Percentiles rank a stretch among this genome's conserved stretches.
These are phyloP conservation scores for Drosophila percnosoma DNA, from an alignment of 2,888 invertebrate species.

Conservation along the genomic window DNA sequence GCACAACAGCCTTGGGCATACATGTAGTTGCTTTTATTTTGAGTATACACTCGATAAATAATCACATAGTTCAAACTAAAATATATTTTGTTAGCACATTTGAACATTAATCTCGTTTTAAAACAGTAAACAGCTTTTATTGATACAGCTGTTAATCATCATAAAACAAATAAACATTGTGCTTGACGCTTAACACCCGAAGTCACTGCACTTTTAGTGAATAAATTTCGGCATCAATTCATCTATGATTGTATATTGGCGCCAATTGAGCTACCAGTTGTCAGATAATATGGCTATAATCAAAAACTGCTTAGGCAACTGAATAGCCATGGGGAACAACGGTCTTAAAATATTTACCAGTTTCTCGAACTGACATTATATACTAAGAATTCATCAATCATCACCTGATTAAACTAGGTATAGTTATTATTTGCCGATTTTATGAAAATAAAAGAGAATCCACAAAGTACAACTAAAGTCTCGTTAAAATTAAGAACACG, in stretches of 20 bases:
- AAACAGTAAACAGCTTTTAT: conserved; percentile 6
- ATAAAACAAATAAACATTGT: not conserved
- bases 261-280: not conserved
- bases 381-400: not conserved
- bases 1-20: not conserved
- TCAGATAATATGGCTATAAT: not conserved
- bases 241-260: not conserved
- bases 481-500: not conserved
- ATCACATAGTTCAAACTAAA: not conserved
- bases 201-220: not conserved
- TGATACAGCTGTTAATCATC: conserved; percentile 33
- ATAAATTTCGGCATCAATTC: not conserved
- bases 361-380: not conserved
- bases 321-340: not conserved
- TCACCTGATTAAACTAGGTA: not conserved
- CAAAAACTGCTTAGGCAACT: not conserved
- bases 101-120: conserved; percentile 1
- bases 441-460: not conserved
- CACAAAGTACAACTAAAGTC: not conserved
- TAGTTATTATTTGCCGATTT: not conserved
- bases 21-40: not conserved
- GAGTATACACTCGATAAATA: not conserved
- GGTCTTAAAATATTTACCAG: not conserved
- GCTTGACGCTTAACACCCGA: not conserved
- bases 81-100: not conserved